phyloP scores from a whole-genome alignment of 2,113 vertebrate genomes.

The Phaetusa simplex region DNA sequence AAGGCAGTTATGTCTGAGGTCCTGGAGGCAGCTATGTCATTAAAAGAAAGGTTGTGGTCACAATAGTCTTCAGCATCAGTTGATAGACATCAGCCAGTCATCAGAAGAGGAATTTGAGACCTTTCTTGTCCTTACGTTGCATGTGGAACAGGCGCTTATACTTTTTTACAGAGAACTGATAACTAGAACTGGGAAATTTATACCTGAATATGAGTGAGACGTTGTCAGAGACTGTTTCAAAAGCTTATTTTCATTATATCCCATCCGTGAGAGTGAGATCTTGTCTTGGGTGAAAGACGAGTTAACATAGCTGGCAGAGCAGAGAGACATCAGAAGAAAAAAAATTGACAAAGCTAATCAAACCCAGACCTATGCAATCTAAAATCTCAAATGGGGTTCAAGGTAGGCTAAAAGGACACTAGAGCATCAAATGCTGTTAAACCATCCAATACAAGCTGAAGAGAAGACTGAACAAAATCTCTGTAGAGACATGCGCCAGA shows the following conservation, averaged over 20 bases:
- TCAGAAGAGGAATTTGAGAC: background rate
- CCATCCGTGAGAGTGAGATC: background rate
- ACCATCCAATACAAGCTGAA: background rate
- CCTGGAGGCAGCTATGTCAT: background rate
- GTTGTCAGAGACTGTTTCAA: background rate
- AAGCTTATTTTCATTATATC: background rate
- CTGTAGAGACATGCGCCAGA: background rate
- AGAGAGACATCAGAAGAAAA: conserved; percentile 15
- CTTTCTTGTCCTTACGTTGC: background rate
- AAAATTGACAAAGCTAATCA: conserved; percentile 21
- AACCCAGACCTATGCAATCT: background rate
- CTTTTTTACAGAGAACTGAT: background rate
- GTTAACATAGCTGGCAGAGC: background rate
- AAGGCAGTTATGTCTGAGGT: background rate
- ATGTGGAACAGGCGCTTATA: background rate
- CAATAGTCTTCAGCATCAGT: background rate
- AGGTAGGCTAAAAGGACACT: background rate
- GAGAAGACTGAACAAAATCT: background rate
- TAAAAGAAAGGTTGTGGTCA: background rate
- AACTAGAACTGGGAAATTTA: background rate
- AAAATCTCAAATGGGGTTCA: background rate
- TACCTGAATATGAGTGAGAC: background rate
- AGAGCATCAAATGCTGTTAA: background rate
- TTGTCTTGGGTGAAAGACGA: background rate
- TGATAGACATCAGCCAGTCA: background rate